Base-by-base conservation (phyloP, 2,888 invertebrate genomes). In the Coleophora flavipennella region DNA sequence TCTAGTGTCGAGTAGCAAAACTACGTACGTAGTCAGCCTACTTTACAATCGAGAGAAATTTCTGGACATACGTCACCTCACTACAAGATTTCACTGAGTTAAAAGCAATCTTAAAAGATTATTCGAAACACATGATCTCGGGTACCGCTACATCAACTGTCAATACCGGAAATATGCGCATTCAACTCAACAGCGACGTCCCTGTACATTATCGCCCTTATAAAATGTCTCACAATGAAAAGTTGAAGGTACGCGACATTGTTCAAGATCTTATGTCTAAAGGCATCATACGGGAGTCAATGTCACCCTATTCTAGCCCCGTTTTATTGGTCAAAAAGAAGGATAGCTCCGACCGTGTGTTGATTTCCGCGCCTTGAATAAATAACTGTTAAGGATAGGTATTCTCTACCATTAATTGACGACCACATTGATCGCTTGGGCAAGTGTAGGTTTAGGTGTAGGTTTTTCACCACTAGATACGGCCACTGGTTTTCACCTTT, bases 181-280 rank as follows among this genome's bases (percentile, higher is more conserved):
- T 37, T 8, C 28, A 8, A 26, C 32, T 37, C 11, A 37, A 31
- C 25, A 37, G 32, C n/a, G 25, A 37, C n/a, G 11, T 26, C 11
- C 32, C 37, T 25, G 31, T 37, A 2, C 2, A 31, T 32, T 37
- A 37, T 37, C 31, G 37, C 9, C 37, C 37, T 2, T 37, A 37
- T 10, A 31, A 14, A 25, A n/a, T 37, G n/a, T 37, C 37, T 1
- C 11, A 25, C 26, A 7, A 35, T 6, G 35, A 10, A 12, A 35
- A 7, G 11, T 35, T 25, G 11, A 9, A 9, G 8, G 29, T 29
- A 29, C 29, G 29, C 3, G 29, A 29, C 2, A 29, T 29, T n/a
- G n/a, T 29, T 29, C 3, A 8, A 3, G 29, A 29, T 8, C 29
- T 29, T n/a, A 9, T 6, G 29, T n/a, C 10, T 8, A 29, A 29